A percentile compares a stretch with the other conserved stretches of the same genome.
Evolutionary conservation across 2,797 vertebrate species (phyloP).

Genomic region (Falco biarmicus): DNA sequence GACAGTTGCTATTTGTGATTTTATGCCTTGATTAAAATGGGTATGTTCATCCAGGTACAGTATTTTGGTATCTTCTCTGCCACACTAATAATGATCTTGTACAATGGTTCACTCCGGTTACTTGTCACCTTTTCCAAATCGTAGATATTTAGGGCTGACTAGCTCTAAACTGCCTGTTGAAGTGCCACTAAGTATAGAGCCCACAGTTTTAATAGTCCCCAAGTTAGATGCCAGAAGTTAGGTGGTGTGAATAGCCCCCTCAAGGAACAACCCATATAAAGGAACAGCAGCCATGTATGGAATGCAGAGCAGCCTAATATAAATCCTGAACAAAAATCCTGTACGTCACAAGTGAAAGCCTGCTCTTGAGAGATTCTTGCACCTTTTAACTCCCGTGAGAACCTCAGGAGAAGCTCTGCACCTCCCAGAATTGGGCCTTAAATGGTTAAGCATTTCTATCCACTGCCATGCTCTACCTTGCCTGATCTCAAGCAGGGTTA

Average conservation of each 20-base stretch:
- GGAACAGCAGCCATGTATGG: conserved; percentile 1
- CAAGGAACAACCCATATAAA: background rate
- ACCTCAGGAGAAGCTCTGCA: background rate
- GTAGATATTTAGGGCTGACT: background rate
- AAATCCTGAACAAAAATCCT: conserved; percentile 17
- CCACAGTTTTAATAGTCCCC: background rate
- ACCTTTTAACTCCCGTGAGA: background rate
- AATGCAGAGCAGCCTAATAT: background rate
- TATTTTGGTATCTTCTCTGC: background rate
- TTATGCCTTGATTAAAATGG: background rate
- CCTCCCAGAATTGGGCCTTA: background rate
- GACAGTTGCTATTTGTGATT: background rate
- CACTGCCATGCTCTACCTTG: background rate
- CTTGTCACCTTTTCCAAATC: background rate
- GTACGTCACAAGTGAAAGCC: background rate
- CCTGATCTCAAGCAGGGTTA: background rate
- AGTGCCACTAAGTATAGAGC: background rate
- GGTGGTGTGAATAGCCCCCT: background rate
- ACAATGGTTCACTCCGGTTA: background rate
- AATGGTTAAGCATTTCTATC: background rate
- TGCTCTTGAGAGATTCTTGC: background rate
- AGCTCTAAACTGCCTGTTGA: background rate
- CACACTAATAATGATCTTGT: background rate
- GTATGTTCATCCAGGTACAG: background rate
- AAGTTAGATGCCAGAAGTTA: conserved; percentile 7